Conservation (phyloP, 1,140 invertebrate species). For the Cydia strobilella region DNA sequence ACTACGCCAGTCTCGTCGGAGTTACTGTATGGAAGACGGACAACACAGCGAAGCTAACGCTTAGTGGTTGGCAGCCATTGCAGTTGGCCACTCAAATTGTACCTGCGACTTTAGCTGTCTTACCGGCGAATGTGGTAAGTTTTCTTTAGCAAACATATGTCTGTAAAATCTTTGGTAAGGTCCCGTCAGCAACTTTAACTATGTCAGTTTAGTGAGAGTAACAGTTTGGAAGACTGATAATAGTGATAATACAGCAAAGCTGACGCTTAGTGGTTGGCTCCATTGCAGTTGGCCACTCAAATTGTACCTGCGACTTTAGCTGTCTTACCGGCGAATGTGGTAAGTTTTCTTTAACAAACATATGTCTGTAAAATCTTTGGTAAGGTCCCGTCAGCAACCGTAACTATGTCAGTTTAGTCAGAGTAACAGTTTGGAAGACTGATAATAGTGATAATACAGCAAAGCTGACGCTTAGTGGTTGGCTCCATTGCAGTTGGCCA, state of each 20-base stretch:
- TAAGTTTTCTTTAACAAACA: constrained; percentile 32
- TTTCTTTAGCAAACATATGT: neutral
- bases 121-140: constrained; percentile 63
- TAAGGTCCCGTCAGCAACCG: constrained; percentile 82
- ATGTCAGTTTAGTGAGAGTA: neutral
- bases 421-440: constrained; percentile 83
- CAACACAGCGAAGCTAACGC: constrained; percentile 68
- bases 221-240: constrained; percentile 80
- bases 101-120: constrained; percentile 88
- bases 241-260: constrained; percentile 51
- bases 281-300: constrained; percentile 90
- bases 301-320: constrained; percentile 91
- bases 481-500: constrained; percentile 90
- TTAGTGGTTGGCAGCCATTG: constrained; percentile 89
- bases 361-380: too few relatives aligned
- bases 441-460: constrained; percentile 80
- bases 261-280: constrained; percentile 86
- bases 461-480: constrained; percentile 83
- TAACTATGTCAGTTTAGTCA: constrained; percentile 85
- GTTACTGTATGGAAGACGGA: constrained; percentile 83
- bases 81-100: constrained; percentile 92
- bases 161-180: neutral
- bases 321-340: constrained; percentile 76
- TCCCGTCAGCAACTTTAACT: neutral
- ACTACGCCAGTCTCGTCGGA: constrained; percentile 87